Evolutionary conservation across 2,888 invertebrate species (phyloP).

Genomic region (Spisula subtruncata): DNA sequence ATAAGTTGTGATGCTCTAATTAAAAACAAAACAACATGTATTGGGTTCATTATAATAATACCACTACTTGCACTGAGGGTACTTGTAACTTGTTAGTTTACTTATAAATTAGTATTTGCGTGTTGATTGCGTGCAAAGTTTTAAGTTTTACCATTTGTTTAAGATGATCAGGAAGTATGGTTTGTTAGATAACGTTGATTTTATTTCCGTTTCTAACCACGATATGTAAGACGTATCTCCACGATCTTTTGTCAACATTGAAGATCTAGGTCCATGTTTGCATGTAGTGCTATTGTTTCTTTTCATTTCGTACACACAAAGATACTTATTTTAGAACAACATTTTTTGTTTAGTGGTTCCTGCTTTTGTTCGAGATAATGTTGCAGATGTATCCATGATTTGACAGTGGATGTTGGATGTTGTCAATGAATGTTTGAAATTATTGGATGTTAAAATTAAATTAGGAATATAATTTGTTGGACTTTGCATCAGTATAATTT

Average conservation of each 20-base stretch:
- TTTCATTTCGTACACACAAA: not conserved
- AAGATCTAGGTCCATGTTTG: not conserved
- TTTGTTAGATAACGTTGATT: slow-evolving; percentile 27
- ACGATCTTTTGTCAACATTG: not conserved
- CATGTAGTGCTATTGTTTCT: not conserved
- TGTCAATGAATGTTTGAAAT: not conserved
- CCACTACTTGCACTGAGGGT: not conserved
- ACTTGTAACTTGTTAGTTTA: not conserved
- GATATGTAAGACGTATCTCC: not conserved
- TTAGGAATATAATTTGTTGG: not conserved
- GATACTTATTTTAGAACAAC: not conserved
- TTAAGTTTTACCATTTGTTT: not conserved
- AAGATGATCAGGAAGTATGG: slow-evolving; percentile 37
- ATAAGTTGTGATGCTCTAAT: too few relatives aligned
- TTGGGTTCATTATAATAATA: not conserved
- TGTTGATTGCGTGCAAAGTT: not conserved
- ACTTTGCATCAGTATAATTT: not conserved
- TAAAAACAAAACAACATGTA: too few relatives aligned
- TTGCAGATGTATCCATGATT: not conserved
- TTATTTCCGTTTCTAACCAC: slow-evolving; percentile 31
- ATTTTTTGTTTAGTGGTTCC: not conserved
- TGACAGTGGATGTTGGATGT: not conserved
- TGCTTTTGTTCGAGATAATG: not conserved
- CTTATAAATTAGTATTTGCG: not conserved
- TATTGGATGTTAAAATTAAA: not conserved